Evolutionary conservation across 2,888 invertebrate species (phyloP), one percentile per base, ranked within the genome.

Genomic region (Girardia tigrina): DNA sequence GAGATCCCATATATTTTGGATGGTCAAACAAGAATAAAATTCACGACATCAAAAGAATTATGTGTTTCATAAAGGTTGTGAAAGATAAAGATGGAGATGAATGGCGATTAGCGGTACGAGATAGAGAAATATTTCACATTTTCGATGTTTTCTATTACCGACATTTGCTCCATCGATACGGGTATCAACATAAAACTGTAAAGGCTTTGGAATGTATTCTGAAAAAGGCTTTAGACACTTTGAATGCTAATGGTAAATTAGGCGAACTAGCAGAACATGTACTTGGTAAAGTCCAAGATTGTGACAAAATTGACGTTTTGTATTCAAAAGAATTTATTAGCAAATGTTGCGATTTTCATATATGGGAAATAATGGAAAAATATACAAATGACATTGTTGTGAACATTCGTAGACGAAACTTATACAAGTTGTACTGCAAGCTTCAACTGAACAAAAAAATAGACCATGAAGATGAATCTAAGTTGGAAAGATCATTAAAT

Each of bases 21-120:
- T 56, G 56, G 56, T 56, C 56, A n/a, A 56, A 56, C 23, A n/a
- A n/a, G n/a, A 56, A 56, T 56, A 56, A 56, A 56, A 56, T 56
- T 56, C 56, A 56, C 23, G 56, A 56, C 23, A 12, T 56, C 56
- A 56, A 56, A 56, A n/a, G 56, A 16, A 12, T 56, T 4, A 56
- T 56, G 4, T 16, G 23, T n/a, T 56, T 56, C n/a, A 20, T 56
- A 20, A n/a, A 23, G 4, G n/a, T 56, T 56, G n/a, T 56, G 6
- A 4, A 56, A 56, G 56, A 56, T 56, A 23, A 56, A 56, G 56
- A n/a, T 8, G n/a, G n/a, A n/a, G n/a, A n/a, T n/a, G n/a, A n/a
- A n/a, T n/a, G n/a, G n/a, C n/a, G n/a, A n/a, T n/a, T n/a, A n/a
- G n/a, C n/a, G n/a, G n/a, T n/a, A n/a, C n/a, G n/a, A n/a, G n/a